Evolutionary conservation across 2,797 vertebrate species (phyloP).

Genomic region (Tamandua tetradactyla): DNA sequence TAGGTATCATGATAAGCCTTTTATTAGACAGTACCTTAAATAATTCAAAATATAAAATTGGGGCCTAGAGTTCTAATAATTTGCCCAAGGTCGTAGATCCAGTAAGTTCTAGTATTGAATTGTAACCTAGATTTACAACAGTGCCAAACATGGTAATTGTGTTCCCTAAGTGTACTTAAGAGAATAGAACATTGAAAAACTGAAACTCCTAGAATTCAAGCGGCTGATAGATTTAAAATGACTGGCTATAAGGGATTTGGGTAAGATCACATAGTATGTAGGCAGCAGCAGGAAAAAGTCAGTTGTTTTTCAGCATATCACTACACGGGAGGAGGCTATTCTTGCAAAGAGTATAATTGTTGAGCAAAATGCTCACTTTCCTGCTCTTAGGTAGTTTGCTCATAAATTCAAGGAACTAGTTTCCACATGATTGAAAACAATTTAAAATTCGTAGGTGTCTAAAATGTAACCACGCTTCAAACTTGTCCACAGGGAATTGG

Average conservation of each 20-base stretch:
- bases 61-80: not conserved
- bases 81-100: conserved; percentile 17
- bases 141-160: not conserved
- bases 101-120: not conserved
- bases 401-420: not conserved
- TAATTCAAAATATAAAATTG: not conserved
- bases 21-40: not conserved
- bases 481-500: conserved; percentile 1
- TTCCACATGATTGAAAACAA: not conserved
- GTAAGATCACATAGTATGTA: not conserved
- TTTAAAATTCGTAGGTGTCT: conserved; percentile 38
- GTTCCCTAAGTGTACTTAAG: not conserved
- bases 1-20: not conserved
- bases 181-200: not conserved
- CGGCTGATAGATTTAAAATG: not conserved
- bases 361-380: not conserved
- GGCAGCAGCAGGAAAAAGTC: not conserved
- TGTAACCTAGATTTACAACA: not conserved
- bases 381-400: not conserved
- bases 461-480: conserved; percentile 17
- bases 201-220: not conserved
- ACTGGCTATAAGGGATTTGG: not conserved
- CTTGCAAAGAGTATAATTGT: not conserved
- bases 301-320: not conserved
- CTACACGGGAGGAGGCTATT: not conserved